Evolutionary conservation across 2,113 vertebrate species (phyloP), one percentile per base, ranked within the genome.

Genomic region (Prunella himalayana): DNA sequence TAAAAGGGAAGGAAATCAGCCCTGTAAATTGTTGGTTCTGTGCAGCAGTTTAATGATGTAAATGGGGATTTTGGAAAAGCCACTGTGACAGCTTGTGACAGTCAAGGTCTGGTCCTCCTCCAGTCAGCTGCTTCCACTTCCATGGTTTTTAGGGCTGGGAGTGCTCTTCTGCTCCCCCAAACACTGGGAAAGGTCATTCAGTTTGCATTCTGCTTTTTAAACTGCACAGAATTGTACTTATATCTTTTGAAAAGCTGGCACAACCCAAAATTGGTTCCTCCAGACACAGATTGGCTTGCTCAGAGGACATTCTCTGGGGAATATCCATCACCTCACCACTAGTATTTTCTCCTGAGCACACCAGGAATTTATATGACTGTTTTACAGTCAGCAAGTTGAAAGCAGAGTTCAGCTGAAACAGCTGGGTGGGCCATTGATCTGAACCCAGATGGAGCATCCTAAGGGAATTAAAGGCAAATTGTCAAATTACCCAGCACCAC

Each of bases 391-490:
- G 53, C 35, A 47, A 60, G 64, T 80, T 91, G 72, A 92, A 80
- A 92, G 71, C 50, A 79, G 82, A 39, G 66, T 72, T 79, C 64
- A 88, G 54, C 85, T 90, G 82, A 51, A 92, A 77, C 70, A 93
- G 68, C 79, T 60, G 82, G 69, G 44, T 76, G 59, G 47, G 88
- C 68, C 76, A 69, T 88, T 92, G 91, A 86, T 94, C 83, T 65
- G 61, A 92, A 39, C 37, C 68, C 56, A 59, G 51, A 61, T 59
- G 71, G 72, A 86, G 63, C 51, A 50, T 82, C 90, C 82, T 60
- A 5, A 31, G 80, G 76, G 80, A 78, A 82, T 88, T 65, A 75
- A 88, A 95, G 66, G 56, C 35, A 9, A 96, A 90, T 76, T 87
- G 81, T 73, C 1, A 0, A 78, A 94, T 92, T 77, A 75, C 41